Percentiles rank a stretch among this genome's conserved stretches.
Evolutionary conservation across 1,140 invertebrate species (phyloP).

Genomic region (Pseudomyrmex pallidus): DNA sequence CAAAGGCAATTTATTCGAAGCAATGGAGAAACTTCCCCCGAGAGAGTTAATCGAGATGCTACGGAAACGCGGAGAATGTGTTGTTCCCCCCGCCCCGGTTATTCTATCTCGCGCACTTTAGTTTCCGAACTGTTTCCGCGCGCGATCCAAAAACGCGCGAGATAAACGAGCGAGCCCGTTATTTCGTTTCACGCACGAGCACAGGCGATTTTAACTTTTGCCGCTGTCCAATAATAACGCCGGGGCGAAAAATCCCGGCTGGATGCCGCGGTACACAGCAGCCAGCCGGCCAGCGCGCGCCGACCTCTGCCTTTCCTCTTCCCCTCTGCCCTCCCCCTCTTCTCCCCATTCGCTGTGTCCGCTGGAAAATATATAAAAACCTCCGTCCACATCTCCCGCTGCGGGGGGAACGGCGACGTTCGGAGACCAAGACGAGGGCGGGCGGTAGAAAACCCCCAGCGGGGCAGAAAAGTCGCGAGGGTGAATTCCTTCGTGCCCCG

Average conservation of each 20-base stretch:
- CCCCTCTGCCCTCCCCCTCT: too few relatives aligned
- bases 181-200: slow-evolving; percentile 43
- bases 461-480: slow-evolving; percentile 68
- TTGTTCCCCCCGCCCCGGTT: slow-evolving; percentile 12
- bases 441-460: slow-evolving; percentile 53
- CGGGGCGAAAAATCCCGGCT: slow-evolving; percentile 48
- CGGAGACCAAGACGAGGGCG: slow-evolving; percentile 42
- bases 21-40: background rate
- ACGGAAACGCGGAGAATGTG: background rate
- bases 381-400: background rate
- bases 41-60: slow-evolving; percentile 33
- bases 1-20: slow-evolving; percentile 11
- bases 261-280: slow-evolving; percentile 13
- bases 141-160: slow-evolving; percentile 48
- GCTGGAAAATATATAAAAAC: slow-evolving; percentile 53
- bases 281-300: too few relatives aligned
- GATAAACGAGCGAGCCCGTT: slow-evolving; percentile 51
- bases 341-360: background rate
- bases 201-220: slow-evolving; percentile 55
- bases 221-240: slow-evolving; percentile 58
- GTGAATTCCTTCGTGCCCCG: slow-evolving; percentile 67
- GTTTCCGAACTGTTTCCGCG: slow-evolving; percentile 24
- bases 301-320: too few relatives aligned
- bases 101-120: background rate
- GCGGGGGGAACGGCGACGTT: slow-evolving; percentile 14